Conservation (phyloP, 2,888 invertebrate species). For the Epicampocera succincta region DNA sequence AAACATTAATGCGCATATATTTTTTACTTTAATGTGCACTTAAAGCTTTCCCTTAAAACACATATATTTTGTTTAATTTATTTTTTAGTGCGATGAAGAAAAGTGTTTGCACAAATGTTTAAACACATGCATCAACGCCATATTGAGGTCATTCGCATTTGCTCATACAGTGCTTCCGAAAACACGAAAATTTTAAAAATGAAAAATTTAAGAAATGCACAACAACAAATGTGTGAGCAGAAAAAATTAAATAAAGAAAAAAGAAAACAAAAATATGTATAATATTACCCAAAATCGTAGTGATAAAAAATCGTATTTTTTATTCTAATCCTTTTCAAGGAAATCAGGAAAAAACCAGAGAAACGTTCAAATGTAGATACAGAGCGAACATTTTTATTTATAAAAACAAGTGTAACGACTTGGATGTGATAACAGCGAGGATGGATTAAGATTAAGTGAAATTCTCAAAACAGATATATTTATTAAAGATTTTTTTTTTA, state of each 20-base stretch:
- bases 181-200: constrained; percentile 29
- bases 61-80: neutral
- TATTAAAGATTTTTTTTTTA: too few species aligned
- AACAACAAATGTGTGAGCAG: neutral
- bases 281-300: constrained; percentile 27
- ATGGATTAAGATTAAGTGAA: too few species aligned
- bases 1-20: too few species aligned
- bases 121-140: constrained; percentile 6
- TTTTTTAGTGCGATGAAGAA: constrained; percentile 11
- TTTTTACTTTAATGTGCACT: too few species aligned
- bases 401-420: neutral
- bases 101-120: constrained; percentile 31
- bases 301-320: constrained; percentile 19
- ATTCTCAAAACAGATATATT: too few species aligned
- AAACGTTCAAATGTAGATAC: neutral
- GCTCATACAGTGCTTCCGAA: constrained; percentile 23
- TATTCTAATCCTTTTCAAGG: constrained; percentile 15
- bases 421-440: neutral
- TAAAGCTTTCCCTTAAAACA: constrained; percentile 2
- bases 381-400: too few species aligned
- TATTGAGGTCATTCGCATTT: constrained; percentile 50
- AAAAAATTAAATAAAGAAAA: neutral
- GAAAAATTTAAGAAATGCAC: constrained; percentile 42
- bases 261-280: constrained; percentile 7
- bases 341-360: neutral